phyloP scores from a whole-genome alignment of 1,140 invertebrate species.

The Helicoverpa zea region DNA sequence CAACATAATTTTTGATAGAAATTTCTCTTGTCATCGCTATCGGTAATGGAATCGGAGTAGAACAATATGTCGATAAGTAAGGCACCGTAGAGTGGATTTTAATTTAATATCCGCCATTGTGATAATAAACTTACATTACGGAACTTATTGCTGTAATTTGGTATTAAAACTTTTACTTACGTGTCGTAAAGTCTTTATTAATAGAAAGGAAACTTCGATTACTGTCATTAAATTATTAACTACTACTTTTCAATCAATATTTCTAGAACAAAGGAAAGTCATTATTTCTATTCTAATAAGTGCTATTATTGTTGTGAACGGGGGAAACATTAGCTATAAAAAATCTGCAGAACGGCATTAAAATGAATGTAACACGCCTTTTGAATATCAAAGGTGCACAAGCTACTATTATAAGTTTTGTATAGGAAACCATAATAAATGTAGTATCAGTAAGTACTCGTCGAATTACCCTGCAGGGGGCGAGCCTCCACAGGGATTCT shows the following conservation, averaged over 20 bases:
- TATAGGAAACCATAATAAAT: constrained; percentile 41
- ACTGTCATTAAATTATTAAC: constrained; percentile 30
- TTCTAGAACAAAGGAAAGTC: constrained; percentile 33
- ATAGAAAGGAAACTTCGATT: constrained; percentile 23
- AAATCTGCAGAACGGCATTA: neutral
- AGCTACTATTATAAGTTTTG: constrained; percentile 17
- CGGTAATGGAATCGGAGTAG: constrained; percentile 2
- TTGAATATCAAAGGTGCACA: constrained; percentile 27
- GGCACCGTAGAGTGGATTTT: neutral
- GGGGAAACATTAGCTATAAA: neutral
- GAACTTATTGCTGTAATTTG: constrained; percentile 24
- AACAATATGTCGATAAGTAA: constrained; percentile 39
- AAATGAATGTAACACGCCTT: neutral
- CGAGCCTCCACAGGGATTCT: constrained; percentile 46
- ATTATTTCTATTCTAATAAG: neutral
- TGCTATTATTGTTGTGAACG: neutral
- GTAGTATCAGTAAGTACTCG: constrained; percentile 36
- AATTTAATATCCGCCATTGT: constrained; percentile 28
- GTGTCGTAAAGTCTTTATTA: neutral
- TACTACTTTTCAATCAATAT: constrained; percentile 3
- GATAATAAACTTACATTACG: constrained; percentile 19
- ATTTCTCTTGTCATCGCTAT: constrained; percentile 11
- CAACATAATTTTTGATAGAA: constrained; percentile 11
- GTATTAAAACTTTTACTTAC: constrained; percentile 35
- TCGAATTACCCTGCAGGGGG: constrained; percentile 51